These are phyloP conservation scores for Temnothorax ravouxi DNA, from an alignment of 2,888 invertebrate species.

Conservation along the genomic window DNA sequence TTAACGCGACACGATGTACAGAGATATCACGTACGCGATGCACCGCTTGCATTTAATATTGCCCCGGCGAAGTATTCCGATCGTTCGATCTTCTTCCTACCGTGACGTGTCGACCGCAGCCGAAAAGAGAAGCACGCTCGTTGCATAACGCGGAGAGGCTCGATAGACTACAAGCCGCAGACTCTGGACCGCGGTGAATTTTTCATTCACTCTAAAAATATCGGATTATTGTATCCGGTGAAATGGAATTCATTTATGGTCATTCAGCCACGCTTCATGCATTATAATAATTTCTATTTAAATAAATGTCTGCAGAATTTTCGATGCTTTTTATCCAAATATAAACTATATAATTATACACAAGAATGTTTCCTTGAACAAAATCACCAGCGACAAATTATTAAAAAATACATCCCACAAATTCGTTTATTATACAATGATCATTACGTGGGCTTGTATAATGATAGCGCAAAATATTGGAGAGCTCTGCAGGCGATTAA, in stretches of 20 bases:
- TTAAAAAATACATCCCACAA: neutral
- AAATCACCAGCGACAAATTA: neutral
- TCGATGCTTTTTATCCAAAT: neutral
- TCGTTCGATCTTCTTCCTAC: conserved; percentile 57
- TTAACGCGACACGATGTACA: conserved; percentile 46
- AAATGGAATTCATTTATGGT: conserved; percentile 1
- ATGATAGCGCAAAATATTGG: neutral
- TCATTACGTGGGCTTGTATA: neutral
- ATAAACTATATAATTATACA: neutral
- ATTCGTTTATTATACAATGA: neutral
- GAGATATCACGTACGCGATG: conserved; percentile 57
- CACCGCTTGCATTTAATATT: conserved; percentile 63
- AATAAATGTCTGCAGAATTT: conserved; percentile 15
- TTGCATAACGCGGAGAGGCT: neutral
- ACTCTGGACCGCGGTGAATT: conserved; percentile 51
- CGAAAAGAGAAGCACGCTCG: neutral
- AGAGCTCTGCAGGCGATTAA: neutral
- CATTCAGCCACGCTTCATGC: neutral
- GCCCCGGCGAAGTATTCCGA: conserved; percentile 40
- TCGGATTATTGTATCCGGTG: neutral
- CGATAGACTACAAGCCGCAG: conserved; percentile 18
- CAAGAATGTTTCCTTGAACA: neutral
- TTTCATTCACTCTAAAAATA: conserved; percentile 37
- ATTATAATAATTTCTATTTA: neutral
- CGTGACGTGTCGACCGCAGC: conserved; percentile 13